These are phyloP conservation scores for Serripes groenlandicus DNA, from an alignment of 2,888 invertebrate species.

Conservation along the genomic window DNA sequence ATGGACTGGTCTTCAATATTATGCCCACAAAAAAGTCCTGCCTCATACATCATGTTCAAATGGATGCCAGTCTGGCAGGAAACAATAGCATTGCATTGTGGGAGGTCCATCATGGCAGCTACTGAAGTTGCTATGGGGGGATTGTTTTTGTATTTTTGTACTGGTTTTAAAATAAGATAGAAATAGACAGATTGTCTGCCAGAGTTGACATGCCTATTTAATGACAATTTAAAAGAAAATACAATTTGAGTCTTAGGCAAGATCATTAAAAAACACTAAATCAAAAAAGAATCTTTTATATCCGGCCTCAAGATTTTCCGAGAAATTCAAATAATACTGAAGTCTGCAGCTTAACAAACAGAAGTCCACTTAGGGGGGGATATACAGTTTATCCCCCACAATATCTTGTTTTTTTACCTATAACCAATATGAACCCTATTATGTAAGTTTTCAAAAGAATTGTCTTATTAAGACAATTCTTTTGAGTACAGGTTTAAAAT, in stretches of 20 bases:
- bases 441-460: too few species aligned
- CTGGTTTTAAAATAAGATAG: neutral
- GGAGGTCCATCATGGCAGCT: conserved; percentile 15
- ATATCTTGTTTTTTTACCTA: too few species aligned
- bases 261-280: too few species aligned
- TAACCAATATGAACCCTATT: too few species aligned
- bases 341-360: too few species aligned
- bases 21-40: conserved; percentile 3
- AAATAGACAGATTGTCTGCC: neutral
- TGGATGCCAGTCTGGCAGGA: conserved; percentile 17
- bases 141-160: neutral
- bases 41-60: conserved; percentile 23
- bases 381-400: too few species aligned
- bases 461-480: too few species aligned
- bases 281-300: too few species aligned
- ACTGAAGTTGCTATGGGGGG: neutral
- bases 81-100: conserved; percentile 14
- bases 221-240: neutral
- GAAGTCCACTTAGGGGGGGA: too few species aligned
- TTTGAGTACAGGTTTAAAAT: too few species aligned
- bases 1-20: conserved; percentile 8
- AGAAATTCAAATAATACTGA: too few species aligned
- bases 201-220: neutral
- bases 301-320: too few species aligned
- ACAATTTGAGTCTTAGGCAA: neutral